phyloP scores from a whole-genome alignment of 2,888 invertebrate genomes.

The Thyatira batis region DNA sequence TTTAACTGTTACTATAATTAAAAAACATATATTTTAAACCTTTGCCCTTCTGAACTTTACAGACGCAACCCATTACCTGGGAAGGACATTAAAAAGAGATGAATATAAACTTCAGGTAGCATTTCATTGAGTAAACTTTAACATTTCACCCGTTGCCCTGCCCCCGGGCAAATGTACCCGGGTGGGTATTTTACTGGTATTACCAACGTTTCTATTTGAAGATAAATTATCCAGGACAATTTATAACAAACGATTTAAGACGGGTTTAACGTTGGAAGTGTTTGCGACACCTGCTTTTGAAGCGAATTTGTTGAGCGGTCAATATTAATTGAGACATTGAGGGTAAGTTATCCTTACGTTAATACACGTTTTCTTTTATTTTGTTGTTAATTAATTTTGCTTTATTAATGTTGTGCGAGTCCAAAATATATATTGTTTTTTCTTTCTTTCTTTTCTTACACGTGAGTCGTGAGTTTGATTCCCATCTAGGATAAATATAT shows the following conservation, averaged over 20 bases:
- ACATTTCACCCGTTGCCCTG: background rate
- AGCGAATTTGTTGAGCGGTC: background rate
- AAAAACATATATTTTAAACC: background rate
- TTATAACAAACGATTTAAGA: background rate
- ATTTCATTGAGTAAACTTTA: background rate
- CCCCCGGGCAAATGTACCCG: background rate
- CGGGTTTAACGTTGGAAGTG: background rate
- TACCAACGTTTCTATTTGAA: background rate
- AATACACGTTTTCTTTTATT: too few relatives aligned
- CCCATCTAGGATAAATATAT: too few relatives aligned
- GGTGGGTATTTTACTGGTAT: background rate
- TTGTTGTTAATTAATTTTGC: too few relatives aligned
- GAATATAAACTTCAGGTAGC: background rate
- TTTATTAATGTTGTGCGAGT: too few relatives aligned
- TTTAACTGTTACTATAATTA: too few relatives aligned
- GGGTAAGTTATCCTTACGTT: too few relatives aligned
- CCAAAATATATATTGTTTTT: too few relatives aligned
- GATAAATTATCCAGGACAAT: constrained; percentile 1
- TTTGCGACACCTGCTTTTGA: constrained; percentile 2
- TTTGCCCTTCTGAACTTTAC: background rate
- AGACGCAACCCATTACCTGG: background rate
- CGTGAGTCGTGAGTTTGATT: too few relatives aligned
- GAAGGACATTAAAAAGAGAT: background rate
- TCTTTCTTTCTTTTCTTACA: too few relatives aligned
- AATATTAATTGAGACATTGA: background rate